Evolutionary conservation across 1,140 invertebrate species (phyloP), one percentile per base, ranked within the genome.

Genomic region (Drosophila aff.): DNA sequence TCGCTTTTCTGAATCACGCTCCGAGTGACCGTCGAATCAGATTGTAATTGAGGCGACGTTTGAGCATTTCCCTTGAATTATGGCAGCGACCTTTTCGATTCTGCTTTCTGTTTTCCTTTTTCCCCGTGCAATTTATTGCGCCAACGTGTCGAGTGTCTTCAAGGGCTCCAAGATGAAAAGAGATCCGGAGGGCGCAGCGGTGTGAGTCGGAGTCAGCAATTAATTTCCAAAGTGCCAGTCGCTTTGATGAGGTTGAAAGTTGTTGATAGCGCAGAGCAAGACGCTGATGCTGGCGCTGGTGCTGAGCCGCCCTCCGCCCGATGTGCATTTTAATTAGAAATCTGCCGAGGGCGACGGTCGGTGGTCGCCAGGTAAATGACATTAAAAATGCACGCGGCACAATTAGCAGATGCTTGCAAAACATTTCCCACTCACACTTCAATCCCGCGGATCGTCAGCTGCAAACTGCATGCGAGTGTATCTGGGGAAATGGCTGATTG

Each of bases 301-400:
- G 23, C 15, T 26, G 23, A 26, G 46, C 46, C 23, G 31, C 55
- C 10, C 63, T 11, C 40, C 23, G 36, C 64, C 65, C 49, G 44
- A 60, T 69, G 61, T 67, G 80, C 72, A 83, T 89, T 89, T 87
- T 84, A 87, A 87, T 89, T 87, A 81, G 65, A 84, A 89, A 81
- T 62, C 76, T 61, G 10, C 44, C 26, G 64, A 55, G 55, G 59
- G 41, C 62, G 46, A 44, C 16, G 53, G 36, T 40, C 18, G 58
- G 31, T 21, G 28, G 26, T 68, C n/a, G 40, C 36, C 61, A 81
- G 77, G 52, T 62, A 74, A 78, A 74, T 69, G 36, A 69, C 66
- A 67, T 71, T 82, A 62, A 82, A 68, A 78, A 63, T 72, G 58
- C 73, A 71, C 67, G 62, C 62, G 41, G n/a, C 60, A 78, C 59